Evolutionary conservation across 2,113 vertebrate species (phyloP), one percentile per base, ranked within the genome.

Genomic region (Bostrychus sinensis): DNA sequence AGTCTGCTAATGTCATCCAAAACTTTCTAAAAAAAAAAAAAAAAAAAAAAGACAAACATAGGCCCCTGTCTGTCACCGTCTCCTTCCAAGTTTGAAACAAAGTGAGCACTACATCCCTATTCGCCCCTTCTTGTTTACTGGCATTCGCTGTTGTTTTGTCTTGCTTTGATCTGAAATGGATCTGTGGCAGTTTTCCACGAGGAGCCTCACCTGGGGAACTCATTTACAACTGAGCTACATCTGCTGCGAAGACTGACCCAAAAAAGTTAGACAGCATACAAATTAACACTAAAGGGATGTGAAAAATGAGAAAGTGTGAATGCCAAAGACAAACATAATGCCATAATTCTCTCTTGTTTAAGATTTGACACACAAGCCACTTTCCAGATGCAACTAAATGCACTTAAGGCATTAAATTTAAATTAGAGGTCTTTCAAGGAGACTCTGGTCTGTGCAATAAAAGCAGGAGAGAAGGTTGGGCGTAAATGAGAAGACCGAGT

Each of bases 321-420:
- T 69, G 42, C 54, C 56, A 42, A 46, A 61, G 60, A 58, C 55
- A 55, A 62, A 0, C 12, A 30, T 1, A 10, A 14, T 39, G 37
- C 39, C 16, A 46, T 32, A 32, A 39, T 34, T 65, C 62, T 68
- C 22, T 34, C 20, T 58, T 54, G 41, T 53, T 17, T 0, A 70
- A 58, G 55, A 56, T 41, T 56, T 48, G 62, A 41, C 45, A 46
- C 30, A 77, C 62, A 12, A 12, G 25, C 48, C n/a, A 46, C 32
- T 28, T 58, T 68, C 30, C 23, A 36, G 51, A 32, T 12, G 19
- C 19, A 51, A 30, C 58, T 36, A 54, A 78, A 81, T 57, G 75
- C 56, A 77, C 43, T 62, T 36, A 9, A 1, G 10, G 57, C 59
- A 83, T 82, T 68, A 82, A 87, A 75, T 69, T 76, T 80, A 54